Base-by-base conservation (phyloP, 2,888 invertebrate species). In the Metacarcinus magister region DNA sequence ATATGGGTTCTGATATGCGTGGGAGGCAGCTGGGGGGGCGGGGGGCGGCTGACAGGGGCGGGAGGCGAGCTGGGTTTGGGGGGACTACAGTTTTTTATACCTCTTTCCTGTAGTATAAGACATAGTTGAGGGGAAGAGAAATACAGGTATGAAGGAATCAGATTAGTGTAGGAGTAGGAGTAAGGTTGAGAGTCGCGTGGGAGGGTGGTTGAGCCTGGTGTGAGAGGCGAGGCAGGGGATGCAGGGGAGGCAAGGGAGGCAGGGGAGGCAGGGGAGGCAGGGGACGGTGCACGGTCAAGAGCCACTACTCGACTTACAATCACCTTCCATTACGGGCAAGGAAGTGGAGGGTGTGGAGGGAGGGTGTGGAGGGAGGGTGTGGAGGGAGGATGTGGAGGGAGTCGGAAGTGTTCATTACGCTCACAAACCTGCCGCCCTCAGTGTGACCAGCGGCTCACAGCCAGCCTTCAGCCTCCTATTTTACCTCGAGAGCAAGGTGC, bases 271-370 rank as follows among this genome's bases (percentile, higher is more conserved):
- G 67, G 67, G 5, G 67, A 16, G 67, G 67, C 67, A 67, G n/a
- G 67, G 67, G 23, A 67, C 67, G 67, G 67, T 16, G 67, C 67
- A 23, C 67, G 67, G 67, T 82, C 32, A 32, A 82, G 82, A 82
- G 82, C 28, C 82, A 82, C 82, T 82, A n/a, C 82, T 82, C 82
- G 82, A 7, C 82, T 28, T 32, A 82, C 82, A 82, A 82, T 82
- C 82, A 82, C 82, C 82, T 82, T 82, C 82, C 82, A 82, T 82
- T 82, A 82, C 82, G 32, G 19, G 67, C 13, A 8, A 23, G 23
- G 67, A 8, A 13, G 82, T 82, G 32, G 28, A 28, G 82, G 82
- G 7, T 10, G 82, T 32, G 82, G 19, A 67, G 19, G 67, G n/a
- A 13, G 54, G 13, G 54, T 5, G 13, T 5, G 54, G 13, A 13